Base-by-base conservation (phyloP, 2,113 vertebrate genomes). In the Dasyornis broadbenti region DNA sequence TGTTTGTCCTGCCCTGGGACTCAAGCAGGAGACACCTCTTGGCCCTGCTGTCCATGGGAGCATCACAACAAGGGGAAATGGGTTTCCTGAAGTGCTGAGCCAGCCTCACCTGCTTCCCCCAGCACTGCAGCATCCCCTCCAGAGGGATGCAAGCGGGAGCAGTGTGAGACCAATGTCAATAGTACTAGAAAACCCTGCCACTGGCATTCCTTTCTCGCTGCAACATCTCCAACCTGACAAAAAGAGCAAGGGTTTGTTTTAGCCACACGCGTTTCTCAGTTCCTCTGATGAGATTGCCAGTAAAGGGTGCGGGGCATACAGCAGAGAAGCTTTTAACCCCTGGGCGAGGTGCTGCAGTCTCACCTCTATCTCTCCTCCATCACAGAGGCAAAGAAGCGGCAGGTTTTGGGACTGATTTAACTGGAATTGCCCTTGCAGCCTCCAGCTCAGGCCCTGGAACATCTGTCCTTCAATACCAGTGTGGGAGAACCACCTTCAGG, bases 1-100 rank as follows among this genome's bases (percentile, higher is more conserved):
- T 22, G 21, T 73, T 89, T 91, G 22, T 84, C 63, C 88, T 92
- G 59, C 53, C 77, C 89, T 96, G 89, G 92, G 80, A 75, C 60
- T 93, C 54, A 80, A 77, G 86, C 92, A 59, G 31, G 52, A 89
- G 54, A 66, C 18, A 77, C 50, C 8, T 70, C 52, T 50, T 40
- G 21, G 35, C 31, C 37, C 27, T 65, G 44, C 31, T 72, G 37
- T 88, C 71, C n/a, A 28, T 0, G 3, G 60, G 23, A 90, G n/a
- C 52, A 86, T n/a, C 76, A 61, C 20, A 20, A 50, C 33, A 26
- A 1, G 6, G 65, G 54, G 79, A 82, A 85, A 22, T 6, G 72
- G 56, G 40, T 66, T 93, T 94, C n/a, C 56, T 72, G 68, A 95
- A 95, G 92, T 80, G 61, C 66, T 90, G 79, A 90, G 63, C 53